These are phyloP conservation scores for Caerostris extrusa DNA, from an alignment of 1,140 invertebrate species.

Conservation along the genomic window DNA sequence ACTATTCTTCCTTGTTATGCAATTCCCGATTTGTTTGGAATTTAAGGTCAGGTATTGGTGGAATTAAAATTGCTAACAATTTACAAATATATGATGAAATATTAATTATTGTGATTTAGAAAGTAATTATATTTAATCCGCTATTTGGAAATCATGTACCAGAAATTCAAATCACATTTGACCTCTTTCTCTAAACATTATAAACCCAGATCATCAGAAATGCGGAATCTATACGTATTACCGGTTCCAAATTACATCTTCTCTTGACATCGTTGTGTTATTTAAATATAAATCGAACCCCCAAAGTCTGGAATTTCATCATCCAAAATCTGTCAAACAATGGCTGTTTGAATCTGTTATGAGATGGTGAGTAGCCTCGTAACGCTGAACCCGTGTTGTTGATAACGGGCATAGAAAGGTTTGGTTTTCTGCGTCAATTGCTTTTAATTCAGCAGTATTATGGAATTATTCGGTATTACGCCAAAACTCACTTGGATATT, in stretches of 20 bases:
- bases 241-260: neutral
- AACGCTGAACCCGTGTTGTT: neutral
- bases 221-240: neutral
- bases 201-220: neutral
- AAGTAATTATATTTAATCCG: neutral
- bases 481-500: neutral
- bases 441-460: conserved; percentile 2
- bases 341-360: conserved; percentile 17
- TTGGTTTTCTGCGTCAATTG: neutral
- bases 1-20: no score
- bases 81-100: no score
- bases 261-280: neutral
- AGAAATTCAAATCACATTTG: neutral
- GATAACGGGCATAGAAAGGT: neutral
- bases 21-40: no score
- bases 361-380: conserved; percentile 2
- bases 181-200: neutral
- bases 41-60: no score
- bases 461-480: conserved; percentile 22
- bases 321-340: neutral
- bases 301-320: neutral
- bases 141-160: neutral
- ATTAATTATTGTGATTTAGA: neutral
- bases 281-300: conserved; percentile 15
- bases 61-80: no score